These are phyloP conservation scores for Sternotherus odoratus DNA, from an alignment of 2,797 vertebrate species.

Conservation along the genomic window DNA sequence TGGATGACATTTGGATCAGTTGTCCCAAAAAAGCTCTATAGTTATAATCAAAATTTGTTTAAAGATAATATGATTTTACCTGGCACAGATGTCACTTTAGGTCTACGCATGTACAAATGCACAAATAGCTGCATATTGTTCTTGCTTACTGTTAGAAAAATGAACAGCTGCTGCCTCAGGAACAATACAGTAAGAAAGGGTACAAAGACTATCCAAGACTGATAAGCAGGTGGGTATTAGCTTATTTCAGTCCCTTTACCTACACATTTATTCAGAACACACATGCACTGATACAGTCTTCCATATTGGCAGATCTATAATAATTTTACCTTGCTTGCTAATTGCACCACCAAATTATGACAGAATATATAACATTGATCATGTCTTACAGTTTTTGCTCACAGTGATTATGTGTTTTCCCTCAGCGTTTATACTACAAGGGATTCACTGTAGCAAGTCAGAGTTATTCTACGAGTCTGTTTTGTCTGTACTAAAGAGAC, in stretches of 20 bases:
- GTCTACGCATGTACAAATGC: neutral
- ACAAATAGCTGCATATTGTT: neutral
- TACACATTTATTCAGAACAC: neutral
- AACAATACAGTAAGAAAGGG: neutral
- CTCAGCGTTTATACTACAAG: neutral
- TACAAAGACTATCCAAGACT: neutral
- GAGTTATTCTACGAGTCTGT: neutral
- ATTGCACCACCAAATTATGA: neutral
- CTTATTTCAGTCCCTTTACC: neutral
- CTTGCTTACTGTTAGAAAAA: neutral
- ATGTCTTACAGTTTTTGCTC: neutral
- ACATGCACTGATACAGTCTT: accelerated
- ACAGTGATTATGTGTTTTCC: neutral
- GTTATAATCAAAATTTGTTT: neutral
- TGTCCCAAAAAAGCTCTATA: neutral
- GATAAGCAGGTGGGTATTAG: neutral
- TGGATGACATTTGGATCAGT: neutral
- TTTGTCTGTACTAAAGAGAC: neutral
- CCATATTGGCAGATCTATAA: neutral
- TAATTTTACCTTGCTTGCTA: neutral
- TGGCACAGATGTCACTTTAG: neutral
- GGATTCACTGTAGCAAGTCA: neutral
- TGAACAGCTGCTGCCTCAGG: neutral
- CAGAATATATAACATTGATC: neutral
- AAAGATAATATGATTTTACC: neutral